Evolutionary conservation across 64 coral and sea anemone genomes (phyloP).

Genomic region (Cladopsammia gracilis): DNA sequence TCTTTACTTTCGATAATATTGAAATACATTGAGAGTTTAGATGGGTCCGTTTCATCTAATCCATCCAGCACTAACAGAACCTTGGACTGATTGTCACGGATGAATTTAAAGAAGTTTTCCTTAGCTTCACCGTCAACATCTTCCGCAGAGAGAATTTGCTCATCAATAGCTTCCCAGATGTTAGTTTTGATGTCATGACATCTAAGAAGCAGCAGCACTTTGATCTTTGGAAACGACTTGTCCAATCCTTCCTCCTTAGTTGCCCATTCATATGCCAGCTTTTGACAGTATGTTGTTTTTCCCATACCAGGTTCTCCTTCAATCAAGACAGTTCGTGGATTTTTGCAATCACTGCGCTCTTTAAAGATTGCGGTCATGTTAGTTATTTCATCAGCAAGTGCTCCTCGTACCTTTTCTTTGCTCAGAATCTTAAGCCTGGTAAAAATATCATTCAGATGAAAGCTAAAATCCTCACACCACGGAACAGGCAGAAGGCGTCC

Average conservation of each 20-base stretch:
- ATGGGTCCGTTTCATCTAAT: neutral
- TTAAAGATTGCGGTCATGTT: no score
- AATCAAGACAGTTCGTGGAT: neutral
- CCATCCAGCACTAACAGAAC: no score
- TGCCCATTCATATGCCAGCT: slow-evolving; percentile 37
- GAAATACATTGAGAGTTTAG: neutral
- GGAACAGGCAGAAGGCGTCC: neutral
- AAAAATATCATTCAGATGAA: no score
- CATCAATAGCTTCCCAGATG: no score
- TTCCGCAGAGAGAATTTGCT: no score
- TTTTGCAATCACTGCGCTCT: neutral
- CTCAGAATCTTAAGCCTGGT: no score
- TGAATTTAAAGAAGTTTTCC: neutral
- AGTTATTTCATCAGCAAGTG: no score
- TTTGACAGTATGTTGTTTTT: neutral
- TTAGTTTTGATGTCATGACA: no score
- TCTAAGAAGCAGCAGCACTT: slow-evolving; percentile 25
- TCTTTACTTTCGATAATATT: neutral
- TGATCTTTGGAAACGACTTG: slow-evolving; percentile 5
- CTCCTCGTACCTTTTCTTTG: no score
- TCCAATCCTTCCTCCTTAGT: neutral
- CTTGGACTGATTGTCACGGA: slow-evolving; percentile 35
- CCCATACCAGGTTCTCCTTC: no score
- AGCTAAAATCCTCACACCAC: slow-evolving; percentile 4
- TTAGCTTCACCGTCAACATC: slow-evolving; percentile 32